Evolutionary conservation across 2,888 invertebrate genomes (phyloP).

Genomic region (Caradrina clavipalpis): DNA sequence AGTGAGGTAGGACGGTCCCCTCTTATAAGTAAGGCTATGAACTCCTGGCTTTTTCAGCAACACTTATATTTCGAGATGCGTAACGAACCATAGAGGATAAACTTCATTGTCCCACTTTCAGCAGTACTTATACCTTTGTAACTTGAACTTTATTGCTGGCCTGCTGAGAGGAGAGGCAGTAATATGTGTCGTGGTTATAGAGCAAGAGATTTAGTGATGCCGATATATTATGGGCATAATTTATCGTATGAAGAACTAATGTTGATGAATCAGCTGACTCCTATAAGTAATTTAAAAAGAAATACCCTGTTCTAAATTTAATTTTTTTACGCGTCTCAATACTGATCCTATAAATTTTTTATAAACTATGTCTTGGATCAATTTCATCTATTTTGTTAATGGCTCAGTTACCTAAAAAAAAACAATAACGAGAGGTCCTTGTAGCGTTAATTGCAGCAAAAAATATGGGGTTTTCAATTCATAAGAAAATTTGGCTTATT

Average conservation of each 20-base stretch:
- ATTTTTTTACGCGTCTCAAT: neutral
- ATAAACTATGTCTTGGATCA: neutral
- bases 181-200: constrained; percentile 7
- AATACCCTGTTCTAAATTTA: neutral
- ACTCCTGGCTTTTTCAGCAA: too few relatives aligned
- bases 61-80: neutral
- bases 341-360: neutral
- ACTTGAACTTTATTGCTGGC: neutral
- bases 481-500: neutral
- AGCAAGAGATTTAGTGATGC: neutral
- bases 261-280: neutral
- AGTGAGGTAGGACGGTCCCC: neutral
- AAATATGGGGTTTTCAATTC: too few relatives aligned
- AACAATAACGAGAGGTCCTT: neutral
- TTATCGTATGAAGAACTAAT: neutral
- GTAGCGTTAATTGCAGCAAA: too few relatives aligned
- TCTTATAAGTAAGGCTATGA: neutral
- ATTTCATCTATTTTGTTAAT: neutral
- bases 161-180: neutral
- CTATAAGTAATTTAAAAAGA: neutral
- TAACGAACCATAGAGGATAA: constrained; percentile 6
- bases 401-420: too few relatives aligned
- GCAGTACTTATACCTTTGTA: constrained; percentile 1
- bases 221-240: neutral
- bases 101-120: constrained; percentile 9